Evolutionary conservation across 2,888 invertebrate genomes (phyloP), one percentile per base, ranked within the genome.

Genomic region (Meta bourneti): DNA sequence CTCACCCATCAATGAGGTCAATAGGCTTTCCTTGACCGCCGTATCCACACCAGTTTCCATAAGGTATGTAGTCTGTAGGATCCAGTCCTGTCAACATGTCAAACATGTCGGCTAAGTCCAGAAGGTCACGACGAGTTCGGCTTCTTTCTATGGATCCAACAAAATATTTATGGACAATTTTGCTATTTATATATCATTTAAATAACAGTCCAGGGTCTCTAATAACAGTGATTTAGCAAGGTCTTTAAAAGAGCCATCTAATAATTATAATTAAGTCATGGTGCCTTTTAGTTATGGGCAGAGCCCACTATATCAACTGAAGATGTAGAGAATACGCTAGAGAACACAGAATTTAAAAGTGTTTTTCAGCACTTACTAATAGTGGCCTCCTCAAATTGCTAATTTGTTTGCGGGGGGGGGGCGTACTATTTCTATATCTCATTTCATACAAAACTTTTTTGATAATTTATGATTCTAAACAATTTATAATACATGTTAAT

Each of bases 1-100:
- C 82, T 87, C 61, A 93, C 93, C 72, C 54, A 34, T 93, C 93
- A 11, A 91, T 93, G 13, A 69, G 77, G 86, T 93, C 93, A 19
- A 93, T 74, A 6, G 93, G 86, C 13, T 89, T 89, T 52, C 93
- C 93, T 83, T 91, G 80, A 34, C 93, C 93, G 4, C 93, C 93
- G 8, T 89, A 86, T 4, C 93, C 93, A 70, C 93, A 93, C 93
- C 93, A 93, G 71, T 91, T 89, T 7, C 93, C 93, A 78, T 93
- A 93, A 4, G 89, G 89, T 20, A 90, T 87, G 84, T 86, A 93
- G 9, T 89, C 83, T 9, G 86, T 80, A 7, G 91, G 89, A 74
- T 89, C 90, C 7, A 91, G 85, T 61, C 91, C 93, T 6, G 93
- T 91, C 75, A 83, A 48, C 51, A 75, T 34, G 9, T 91, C 89